Base-by-base conservation (phyloP, 35 echinoderm and acorn worm species). In the Stichopus chloronotus region DNA sequence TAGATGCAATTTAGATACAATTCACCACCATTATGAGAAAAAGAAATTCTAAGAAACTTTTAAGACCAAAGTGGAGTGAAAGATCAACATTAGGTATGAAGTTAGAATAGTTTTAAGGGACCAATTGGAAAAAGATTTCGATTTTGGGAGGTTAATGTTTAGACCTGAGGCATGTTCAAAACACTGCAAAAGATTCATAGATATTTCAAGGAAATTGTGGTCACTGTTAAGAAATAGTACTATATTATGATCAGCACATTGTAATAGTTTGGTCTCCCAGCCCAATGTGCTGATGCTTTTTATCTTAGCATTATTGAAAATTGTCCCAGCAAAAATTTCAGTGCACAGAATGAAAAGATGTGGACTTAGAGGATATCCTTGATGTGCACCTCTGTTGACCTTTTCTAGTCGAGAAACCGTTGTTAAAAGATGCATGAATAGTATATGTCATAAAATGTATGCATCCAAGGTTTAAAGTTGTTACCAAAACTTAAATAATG, bases 401-500 rank as follows among this genome's bases (percentile, higher is more conserved):
- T 43, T 43, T 0, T 43, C 1, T 43, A 43, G 30, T 43, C 0
- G 1, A 71, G 65, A 71, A 11, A 71, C 65, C 65, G n/a, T 71
- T 71, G 4, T 71, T 71, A 43, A 71, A 71, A 71, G 11, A 71
- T 71, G n/a, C 65, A 71, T 71, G 65, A 71, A 71, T 71, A 71
- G 30, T 71, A 4, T n/a, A 71, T 71, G 65, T 11, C n/a, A 13
- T 13, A 13, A 71, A 71, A 71, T 11, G 65, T 71, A 71, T n/a
- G 65, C 65, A 71, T n/a, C 65, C 65, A 71, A 71, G 65, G 11
- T 71, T 71, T 71, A 71, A 71, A 71, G 11, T 71, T 71, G 65
- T 71, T n/a, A 71, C 65, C 65, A 71, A 71, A 1, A 43, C 30
- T 43, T 43, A 43, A 43, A 43, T 43, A 43, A 43, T 43, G 30